A percentile compares a stretch with the other conserved stretches of the same genome.
phyloP scores from a whole-genome alignment of 2,888 invertebrate genomes.

The Hedya salicella region DNA sequence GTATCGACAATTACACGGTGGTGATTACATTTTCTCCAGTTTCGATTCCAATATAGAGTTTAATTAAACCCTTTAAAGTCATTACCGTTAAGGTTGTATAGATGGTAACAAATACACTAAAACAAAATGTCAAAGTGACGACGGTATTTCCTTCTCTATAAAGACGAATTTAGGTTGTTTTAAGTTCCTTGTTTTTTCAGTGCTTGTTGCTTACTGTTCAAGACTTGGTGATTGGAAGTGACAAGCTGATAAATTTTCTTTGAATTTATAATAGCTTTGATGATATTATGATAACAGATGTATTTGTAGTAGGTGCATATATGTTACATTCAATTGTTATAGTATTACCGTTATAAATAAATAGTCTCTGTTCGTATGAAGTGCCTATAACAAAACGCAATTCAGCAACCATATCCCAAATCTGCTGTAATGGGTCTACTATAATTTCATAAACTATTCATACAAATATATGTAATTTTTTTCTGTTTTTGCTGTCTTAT shows the following conservation, averaged over 20 bases:
- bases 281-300: slow-evolving; percentile 26
- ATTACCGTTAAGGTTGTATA: slow-evolving; percentile 2
- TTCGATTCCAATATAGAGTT: slow-evolving; percentile 27
- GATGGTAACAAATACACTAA: background rate
- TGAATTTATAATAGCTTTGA: slow-evolving; percentile 35
- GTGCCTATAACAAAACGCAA: no score
- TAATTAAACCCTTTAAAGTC: slow-evolving; percentile 40
- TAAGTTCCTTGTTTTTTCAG: background rate
- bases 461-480: no score
- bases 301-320: slow-evolving; percentile 8
- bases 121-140: background rate
- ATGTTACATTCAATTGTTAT: background rate
- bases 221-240: slow-evolving; percentile 31
- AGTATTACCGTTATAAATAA: background rate
- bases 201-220: slow-evolving; percentile 12
- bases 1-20: slow-evolving; percentile 20
- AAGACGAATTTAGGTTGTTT: background rate
- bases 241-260: slow-evolving; percentile 36
- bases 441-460: no score
- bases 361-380: no score
- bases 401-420: no score
- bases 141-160: background rate
- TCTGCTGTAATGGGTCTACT: no score
- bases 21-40: slow-evolving; percentile 37
- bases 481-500: no score